A percentile compares a stretch with the other conserved stretches of the same genome.
phyloP scores from a whole-genome alignment of 2,113 vertebrate species.

The Oxyura jamaicensis region DNA sequence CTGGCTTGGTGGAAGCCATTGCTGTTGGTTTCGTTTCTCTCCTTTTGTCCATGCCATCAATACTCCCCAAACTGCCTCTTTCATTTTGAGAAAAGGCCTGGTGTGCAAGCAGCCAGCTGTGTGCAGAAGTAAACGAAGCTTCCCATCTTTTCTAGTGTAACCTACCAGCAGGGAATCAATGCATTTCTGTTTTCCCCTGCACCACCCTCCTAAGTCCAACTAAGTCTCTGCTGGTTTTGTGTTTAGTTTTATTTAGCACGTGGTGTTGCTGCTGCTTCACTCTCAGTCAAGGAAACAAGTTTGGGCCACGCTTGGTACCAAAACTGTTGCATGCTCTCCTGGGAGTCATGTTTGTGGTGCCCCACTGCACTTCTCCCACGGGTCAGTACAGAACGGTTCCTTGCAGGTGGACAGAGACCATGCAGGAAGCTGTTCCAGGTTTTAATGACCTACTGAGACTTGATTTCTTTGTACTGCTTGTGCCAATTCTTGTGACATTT shows the following conservation, averaged over 20 bases:
- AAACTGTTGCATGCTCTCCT: background rate
- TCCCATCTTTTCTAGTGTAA: background rate
- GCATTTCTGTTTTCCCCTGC: background rate
- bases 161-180: background rate
- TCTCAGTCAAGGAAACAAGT: background rate
- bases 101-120: background rate
- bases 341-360: background rate
- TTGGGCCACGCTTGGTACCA: background rate
- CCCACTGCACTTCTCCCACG: rapidly evolving
- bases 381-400: background rate
- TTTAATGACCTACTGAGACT: background rate
- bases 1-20: background rate
- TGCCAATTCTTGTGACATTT: background rate
- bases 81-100: background rate
- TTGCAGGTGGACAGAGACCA: rapidly evolving
- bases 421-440: background rate
- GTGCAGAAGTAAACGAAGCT: background rate
- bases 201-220: rapidly evolving
- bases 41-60: rapidly evolving
- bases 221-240: background rate
- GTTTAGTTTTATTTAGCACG: background rate
- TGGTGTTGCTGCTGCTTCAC: background rate
- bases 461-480: background rate
- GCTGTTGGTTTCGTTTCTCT: background rate
- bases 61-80: background rate